These are phyloP conservation scores for Hololepta plana DNA, from an alignment of 2,888 invertebrate species.

Conservation along the genomic window DNA sequence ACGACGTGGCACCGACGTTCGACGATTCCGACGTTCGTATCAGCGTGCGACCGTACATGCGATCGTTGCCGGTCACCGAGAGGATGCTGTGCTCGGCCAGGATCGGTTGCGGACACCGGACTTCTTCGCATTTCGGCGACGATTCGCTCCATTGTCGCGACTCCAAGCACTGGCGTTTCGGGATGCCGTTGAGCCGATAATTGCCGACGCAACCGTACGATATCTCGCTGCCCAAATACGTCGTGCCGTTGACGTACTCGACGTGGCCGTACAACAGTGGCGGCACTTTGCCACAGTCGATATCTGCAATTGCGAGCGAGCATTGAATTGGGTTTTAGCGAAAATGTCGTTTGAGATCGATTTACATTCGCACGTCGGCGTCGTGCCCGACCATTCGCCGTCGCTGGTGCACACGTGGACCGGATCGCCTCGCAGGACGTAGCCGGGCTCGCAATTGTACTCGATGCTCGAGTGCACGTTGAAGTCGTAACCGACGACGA, in stretches of 20 bases:
- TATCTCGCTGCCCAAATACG: conserved; percentile 64
- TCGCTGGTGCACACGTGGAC: conserved; percentile 52
- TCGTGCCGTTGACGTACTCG: conserved; percentile 58
- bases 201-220: conserved; percentile 63
- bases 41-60: conserved; percentile 71
- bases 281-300: conserved; percentile 75
- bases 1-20: conserved; percentile 51
- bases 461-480: conserved; percentile 75
- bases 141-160: conserved; percentile 69
- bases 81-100: conserved; percentile 71
- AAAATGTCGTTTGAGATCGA: conserved; percentile 3
- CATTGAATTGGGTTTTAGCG: not conserved
- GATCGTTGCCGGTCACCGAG: conserved; percentile 79
- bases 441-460: conserved; percentile 76
- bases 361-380: conserved; percentile 73
- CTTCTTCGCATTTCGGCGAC: conserved; percentile 80
- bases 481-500: conserved; percentile 76
- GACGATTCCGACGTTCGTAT: conserved; percentile 53
- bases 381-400: conserved; percentile 70
- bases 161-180: conserved; percentile 51
- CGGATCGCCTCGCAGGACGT: conserved; percentile 55
- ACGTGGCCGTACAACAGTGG: conserved; percentile 61
- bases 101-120: conserved; percentile 69
- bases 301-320: conserved; percentile 34
- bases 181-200: conserved; percentile 59